Evolutionary conservation across 2,888 invertebrate species (phyloP).

Genomic region (Drosophila glabriapex): DNA sequence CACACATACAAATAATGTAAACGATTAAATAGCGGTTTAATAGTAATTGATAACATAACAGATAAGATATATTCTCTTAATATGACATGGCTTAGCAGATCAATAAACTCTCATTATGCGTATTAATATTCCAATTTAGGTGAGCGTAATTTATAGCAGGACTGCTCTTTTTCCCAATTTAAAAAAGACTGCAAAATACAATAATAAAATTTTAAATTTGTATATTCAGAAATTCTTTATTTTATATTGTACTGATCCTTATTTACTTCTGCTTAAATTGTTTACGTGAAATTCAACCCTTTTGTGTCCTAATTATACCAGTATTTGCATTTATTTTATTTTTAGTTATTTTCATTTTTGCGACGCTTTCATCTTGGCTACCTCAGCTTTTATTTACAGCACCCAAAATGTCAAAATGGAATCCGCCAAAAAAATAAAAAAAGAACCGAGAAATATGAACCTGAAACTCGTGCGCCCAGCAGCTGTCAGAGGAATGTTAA

Average conservation of each 20-base stretch:
- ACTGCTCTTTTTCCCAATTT: fast-evolving
- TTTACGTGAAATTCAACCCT: background rate
- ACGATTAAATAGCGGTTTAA: background rate
- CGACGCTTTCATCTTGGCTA: background rate
- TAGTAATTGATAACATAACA: background rate
- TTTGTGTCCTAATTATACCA: background rate
- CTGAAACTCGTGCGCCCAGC: conserved; percentile 32
- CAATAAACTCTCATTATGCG: background rate
- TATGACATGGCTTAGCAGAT: background rate
- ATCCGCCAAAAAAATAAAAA: conserved; percentile 13
- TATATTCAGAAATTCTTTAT: background rate
- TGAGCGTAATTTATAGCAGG: background rate
- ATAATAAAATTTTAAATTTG: background rate
- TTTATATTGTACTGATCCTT: background rate
- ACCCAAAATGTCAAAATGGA: conserved; percentile 17
- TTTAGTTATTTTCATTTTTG: background rate
- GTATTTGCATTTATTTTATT: background rate
- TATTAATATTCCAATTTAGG: too few species aligned
- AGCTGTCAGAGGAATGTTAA: conserved; percentile 63
- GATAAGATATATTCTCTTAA: background rate
- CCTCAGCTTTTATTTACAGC: conserved; percentile 7
- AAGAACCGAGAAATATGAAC: background rate
- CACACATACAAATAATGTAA: background rate
- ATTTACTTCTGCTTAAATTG: background rate
- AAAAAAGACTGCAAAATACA: background rate